Evolutionary conservation across 2,113 vertebrate genomes (phyloP).

Genomic region (Prunella himalayana): DNA sequence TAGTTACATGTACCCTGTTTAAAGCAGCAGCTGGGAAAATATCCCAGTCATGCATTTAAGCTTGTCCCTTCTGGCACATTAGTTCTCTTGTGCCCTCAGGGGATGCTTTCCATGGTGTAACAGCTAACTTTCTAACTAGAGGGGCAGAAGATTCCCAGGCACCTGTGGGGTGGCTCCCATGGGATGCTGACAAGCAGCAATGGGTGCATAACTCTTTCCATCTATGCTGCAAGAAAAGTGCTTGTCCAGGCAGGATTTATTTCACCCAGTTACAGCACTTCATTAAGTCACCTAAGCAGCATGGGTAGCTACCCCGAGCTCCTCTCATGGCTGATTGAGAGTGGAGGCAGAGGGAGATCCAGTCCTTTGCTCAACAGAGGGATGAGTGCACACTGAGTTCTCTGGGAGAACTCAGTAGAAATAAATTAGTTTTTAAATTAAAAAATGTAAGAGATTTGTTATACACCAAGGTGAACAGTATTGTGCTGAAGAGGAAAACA

Average conservation of each 20-base stretch:
- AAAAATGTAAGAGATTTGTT: not conserved
- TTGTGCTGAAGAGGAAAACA: not conserved
- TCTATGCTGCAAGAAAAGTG: not conserved
- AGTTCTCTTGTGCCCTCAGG: not conserved
- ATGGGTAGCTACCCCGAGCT: not conserved
- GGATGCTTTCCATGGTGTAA: not conserved
- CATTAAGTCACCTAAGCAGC: not conserved
- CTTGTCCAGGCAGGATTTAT: not conserved
- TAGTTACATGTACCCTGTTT: not conserved
- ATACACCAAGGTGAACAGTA: not conserved
- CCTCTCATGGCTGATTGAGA: not conserved
- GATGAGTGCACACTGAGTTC: not conserved
- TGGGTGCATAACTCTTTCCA: rapidly evolving
- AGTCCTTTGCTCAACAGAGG: not conserved
- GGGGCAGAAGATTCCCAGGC: not conserved
- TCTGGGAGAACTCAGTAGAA: not conserved
- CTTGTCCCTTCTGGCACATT: not conserved
- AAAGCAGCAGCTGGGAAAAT: not conserved
- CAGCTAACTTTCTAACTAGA: not conserved
- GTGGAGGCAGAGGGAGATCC: rapidly evolving
- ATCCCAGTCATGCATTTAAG: not conserved
- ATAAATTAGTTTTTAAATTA: not conserved
- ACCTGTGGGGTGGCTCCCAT: not conserved
- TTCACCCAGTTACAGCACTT: not conserved
- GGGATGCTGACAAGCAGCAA: not conserved